These are phyloP conservation scores for Nematostella vectensis DNA, from an alignment of 92 coral and sea anemone species.

Conservation along the genomic window DNA sequence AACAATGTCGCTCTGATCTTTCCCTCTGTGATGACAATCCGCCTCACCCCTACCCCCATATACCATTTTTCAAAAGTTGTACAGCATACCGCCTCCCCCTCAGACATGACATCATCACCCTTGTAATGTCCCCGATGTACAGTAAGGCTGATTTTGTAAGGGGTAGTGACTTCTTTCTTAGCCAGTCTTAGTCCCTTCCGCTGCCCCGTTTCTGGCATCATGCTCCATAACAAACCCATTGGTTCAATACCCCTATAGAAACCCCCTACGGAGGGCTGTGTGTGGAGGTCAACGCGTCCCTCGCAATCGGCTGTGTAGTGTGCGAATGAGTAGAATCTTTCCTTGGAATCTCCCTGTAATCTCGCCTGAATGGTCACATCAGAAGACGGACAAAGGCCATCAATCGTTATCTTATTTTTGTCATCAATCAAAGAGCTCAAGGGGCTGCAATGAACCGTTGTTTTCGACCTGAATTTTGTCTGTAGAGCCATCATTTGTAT, in stretches of 20 bases:
- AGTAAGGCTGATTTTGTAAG: constrained; percentile 20
- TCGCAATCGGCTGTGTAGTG: constrained; percentile 30
- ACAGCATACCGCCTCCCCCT: constrained; percentile 6
- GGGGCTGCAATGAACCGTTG: constrained; percentile 11
- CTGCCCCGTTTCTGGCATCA: constrained; percentile 39
- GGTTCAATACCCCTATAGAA: constrained; percentile 37
- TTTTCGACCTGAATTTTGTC: no score
- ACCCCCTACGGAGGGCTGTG: constrained; percentile 34
- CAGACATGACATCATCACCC: neutral
- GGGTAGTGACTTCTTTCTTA: constrained; percentile 33
- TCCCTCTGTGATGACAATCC: constrained; percentile 29
- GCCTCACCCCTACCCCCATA: constrained; percentile 36
- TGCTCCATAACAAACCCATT: constrained; percentile 47
- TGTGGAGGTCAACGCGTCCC: constrained; percentile 17
- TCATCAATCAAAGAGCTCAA: constrained; percentile 23
- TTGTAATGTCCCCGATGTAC: neutral
- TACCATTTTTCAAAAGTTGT: constrained; percentile 29
- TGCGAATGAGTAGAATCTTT: constrained; percentile 32
- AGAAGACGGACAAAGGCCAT: constrained; percentile 18
- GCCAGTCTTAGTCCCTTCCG: constrained; percentile 29
- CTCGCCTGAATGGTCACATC: constrained; percentile 22
- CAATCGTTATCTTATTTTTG: constrained; percentile 16
- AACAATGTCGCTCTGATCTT: constrained; percentile 36
- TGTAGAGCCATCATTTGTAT: no score
- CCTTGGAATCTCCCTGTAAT: constrained; percentile 25